These are phyloP conservation scores for Iselma pallidipennis DNA, from an alignment of 2,888 invertebrate genomes.

Conservation along the genomic window DNA sequence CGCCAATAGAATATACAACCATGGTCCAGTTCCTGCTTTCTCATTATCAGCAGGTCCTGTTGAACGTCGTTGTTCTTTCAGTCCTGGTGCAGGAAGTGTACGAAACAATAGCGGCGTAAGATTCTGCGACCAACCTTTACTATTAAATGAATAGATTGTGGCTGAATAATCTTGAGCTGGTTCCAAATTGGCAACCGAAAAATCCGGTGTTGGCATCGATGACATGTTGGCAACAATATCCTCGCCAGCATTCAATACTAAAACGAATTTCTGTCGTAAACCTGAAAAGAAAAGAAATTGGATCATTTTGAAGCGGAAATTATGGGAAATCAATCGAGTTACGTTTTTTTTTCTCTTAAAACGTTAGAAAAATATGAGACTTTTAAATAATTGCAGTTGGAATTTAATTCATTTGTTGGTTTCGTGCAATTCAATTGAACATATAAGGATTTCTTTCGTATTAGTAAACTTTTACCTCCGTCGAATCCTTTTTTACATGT, in stretches of 20 bases:
- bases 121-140: conserved; percentile 60
- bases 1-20: conserved; percentile 52
- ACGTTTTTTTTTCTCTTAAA: background rate
- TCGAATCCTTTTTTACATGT: conserved; percentile 61
- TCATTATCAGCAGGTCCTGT: conserved; percentile 45
- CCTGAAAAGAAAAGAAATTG: conserved; percentile 35
- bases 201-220: conserved; percentile 54
- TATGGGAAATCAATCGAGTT: background rate
- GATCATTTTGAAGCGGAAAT: no score
- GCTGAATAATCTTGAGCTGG: conserved; percentile 57
- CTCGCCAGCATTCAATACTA: conserved; percentile 48
- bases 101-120: conserved; percentile 54
- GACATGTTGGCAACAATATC: conserved; percentile 53
- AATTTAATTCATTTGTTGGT: no score
- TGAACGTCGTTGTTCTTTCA: conserved; percentile 56
- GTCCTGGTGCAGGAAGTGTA: conserved; percentile 57
- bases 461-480: conserved; percentile 58
- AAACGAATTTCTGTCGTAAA: conserved; percentile 53
- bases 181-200: conserved; percentile 58
- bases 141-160: conserved; percentile 68
- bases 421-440: background rate
- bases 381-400: no score
- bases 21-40: conserved; percentile 42
- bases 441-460: background rate
- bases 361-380: background rate